Evolutionary conservation across 2,113 vertebrate genomes (phyloP).

Genomic region (Otus sunia): DNA sequence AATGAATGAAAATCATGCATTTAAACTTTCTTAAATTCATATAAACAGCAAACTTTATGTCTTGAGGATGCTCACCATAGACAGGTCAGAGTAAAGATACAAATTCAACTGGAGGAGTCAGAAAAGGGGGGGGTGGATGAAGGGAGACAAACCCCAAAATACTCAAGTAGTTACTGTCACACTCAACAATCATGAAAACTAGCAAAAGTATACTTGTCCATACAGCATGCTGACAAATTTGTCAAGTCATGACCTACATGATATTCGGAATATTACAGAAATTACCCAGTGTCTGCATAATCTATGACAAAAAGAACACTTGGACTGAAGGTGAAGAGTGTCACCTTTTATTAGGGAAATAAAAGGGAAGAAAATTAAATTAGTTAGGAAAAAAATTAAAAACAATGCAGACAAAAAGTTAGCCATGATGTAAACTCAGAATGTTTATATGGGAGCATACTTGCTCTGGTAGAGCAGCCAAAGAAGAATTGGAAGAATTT

Average conservation of each 20-base stretch:
- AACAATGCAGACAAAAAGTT: not conserved
- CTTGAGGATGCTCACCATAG: not conserved
- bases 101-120: not conserved
- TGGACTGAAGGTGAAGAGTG: not conserved
- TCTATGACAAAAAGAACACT: not conserved
- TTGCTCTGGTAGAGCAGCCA: not conserved
- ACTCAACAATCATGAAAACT: not conserved
- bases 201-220: not conserved
- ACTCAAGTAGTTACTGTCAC: not conserved
- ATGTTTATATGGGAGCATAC: not conserved
- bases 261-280: not conserved
- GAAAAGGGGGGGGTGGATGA: fast-evolving
- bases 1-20: not conserved
- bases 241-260: not conserved
- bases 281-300: not conserved
- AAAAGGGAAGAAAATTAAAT: no score
- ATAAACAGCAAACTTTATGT: not conserved
- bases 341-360: not conserved
- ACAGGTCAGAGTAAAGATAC: not conserved
- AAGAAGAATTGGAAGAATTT: not conserved
- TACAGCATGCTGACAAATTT: not conserved
- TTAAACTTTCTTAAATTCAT: not conserved
- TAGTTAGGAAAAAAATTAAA: not conserved
- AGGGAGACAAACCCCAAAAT: not conserved
- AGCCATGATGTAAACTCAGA: fast-evolving